phyloP scores from a whole-genome alignment of 2,113 vertebrate species.

The Pithys albifrons region DNA sequence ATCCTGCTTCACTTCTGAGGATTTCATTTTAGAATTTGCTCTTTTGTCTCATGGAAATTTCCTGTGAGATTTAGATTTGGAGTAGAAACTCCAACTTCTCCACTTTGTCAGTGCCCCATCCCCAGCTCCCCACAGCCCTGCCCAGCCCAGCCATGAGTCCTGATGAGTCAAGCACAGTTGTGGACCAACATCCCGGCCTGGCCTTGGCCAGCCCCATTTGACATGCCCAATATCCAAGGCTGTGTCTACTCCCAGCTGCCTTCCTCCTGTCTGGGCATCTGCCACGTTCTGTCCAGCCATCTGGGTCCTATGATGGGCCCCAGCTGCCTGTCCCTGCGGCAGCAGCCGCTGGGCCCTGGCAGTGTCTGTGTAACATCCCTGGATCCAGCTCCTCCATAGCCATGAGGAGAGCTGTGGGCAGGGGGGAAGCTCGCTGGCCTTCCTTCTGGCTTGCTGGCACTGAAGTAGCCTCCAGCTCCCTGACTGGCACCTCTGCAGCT shows the following conservation, averaged over 20 bases:
- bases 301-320: fast-evolving
- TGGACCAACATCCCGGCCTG: fast-evolving
- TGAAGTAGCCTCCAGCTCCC: fast-evolving
- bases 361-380: fast-evolving
- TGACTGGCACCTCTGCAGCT: fast-evolving
- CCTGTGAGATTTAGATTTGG: not conserved
- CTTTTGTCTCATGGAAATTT: not conserved
- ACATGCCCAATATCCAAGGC: fast-evolving
- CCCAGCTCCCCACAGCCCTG: not conserved
- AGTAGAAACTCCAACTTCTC: not conserved
- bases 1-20: not conserved
- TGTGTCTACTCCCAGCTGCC: not conserved
- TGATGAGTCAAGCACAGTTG: fast-evolving
- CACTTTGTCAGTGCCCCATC: not conserved
- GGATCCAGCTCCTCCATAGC: not conserved
- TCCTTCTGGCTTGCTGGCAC: not conserved
- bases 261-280: not conserved
- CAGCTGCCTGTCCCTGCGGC: not conserved
- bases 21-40: not conserved
- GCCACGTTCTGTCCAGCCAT: not conserved
- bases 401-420: fast-evolving
- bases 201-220: not conserved
- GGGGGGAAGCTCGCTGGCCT: fast-evolving
- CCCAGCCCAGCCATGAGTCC: not conserved
- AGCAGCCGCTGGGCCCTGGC: fast-evolving